Percentiles rank a stretch among this genome's conserved stretches.
Conservation (phyloP, 2,888 invertebrate species). For the Teinopalpus imperialis region DNA sequence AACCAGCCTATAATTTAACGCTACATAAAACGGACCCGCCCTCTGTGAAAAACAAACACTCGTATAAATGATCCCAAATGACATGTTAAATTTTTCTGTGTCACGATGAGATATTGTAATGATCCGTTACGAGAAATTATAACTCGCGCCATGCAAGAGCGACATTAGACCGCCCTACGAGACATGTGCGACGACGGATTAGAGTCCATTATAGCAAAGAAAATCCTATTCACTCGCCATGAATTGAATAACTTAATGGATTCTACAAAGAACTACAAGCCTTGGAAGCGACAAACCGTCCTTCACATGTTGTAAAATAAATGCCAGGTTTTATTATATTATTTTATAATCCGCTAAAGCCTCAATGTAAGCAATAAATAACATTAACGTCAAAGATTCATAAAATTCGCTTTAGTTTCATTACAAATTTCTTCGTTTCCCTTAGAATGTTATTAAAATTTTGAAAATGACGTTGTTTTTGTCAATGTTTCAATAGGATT, state of each 20-base stretch:
- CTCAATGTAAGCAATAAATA: background rate
- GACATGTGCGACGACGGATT: slow-evolving; percentile 69
- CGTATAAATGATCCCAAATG: slow-evolving; percentile 74
- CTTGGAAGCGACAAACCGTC: slow-evolving; percentile 41
- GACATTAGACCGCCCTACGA: slow-evolving; percentile 66
- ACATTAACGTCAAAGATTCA: background rate
- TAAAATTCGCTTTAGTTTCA: background rate
- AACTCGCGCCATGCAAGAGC: slow-evolving; percentile 71
- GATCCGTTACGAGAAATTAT: slow-evolving; percentile 76
- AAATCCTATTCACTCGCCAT: slow-evolving; percentile 65
- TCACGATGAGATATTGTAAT: slow-evolving; percentile 80
- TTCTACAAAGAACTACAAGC: slow-evolving; percentile 43
- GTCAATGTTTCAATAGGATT: no score
- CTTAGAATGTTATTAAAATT: no score
- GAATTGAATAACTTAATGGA: slow-evolving; percentile 78
- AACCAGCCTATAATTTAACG: slow-evolving; percentile 50
- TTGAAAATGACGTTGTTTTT: no score
- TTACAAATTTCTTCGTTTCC: background rate
- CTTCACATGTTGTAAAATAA: background rate
- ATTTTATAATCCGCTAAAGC: slow-evolving; percentile 21
- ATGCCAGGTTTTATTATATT: no score
- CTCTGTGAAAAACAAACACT: slow-evolving; percentile 76
- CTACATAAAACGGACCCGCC: slow-evolving; percentile 66
- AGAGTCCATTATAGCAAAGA: slow-evolving; percentile 65
- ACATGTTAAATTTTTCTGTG: slow-evolving; percentile 79